Base-by-base conservation (phyloP, 2,888 invertebrate species). In the Eugnorisma glareosa region DNA sequence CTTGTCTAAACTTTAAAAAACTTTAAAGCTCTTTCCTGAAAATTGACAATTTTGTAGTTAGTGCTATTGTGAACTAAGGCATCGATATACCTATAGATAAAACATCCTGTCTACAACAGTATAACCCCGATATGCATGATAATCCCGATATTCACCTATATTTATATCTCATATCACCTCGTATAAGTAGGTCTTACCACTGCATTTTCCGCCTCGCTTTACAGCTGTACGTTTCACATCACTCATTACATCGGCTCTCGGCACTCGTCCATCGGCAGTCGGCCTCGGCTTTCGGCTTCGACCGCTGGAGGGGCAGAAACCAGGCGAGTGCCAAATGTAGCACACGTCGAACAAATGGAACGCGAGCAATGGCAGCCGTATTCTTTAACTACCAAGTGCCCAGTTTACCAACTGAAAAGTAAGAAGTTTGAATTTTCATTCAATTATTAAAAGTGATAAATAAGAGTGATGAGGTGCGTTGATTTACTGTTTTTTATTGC, bases 301-400 rank as follows among this genome's bases (percentile, higher is more conserved):
- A 35, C 67, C 68, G 81, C 54, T 88, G 76, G 75, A 89, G 87
- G 84, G 86, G 84, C 80, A 88, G 84, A 91, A 89, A 89, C 90
- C 87, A 73, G 86, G 73, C 73, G 81, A 88, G 85, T 87, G 86
- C 82, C 83, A 86, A 89, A 89, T 91, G 89, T 84, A 86, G 80
- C 82, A 71, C 84, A 85, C 85, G 70, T 37, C 68, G 90, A 89
- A 91, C 90, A 90, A 92, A 92, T 91, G 91, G 84, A 91, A 90
- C 84, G 85, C 85, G 89, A 88, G 83, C 84, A 75, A 77, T 77
- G 68, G 66, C 40, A 73, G 72, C 73, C 79, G 59, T 91, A 91
- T 91, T 91, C 91, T 28, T 51, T 51, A 13, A 31, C 15, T 45
- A 21, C 1, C 28, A 40, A 28, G 59, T 31, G 43, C 5, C n/a